Conservation (phyloP, 1,140 invertebrate genomes). For the Stegodyphus mimosarum region DNA sequence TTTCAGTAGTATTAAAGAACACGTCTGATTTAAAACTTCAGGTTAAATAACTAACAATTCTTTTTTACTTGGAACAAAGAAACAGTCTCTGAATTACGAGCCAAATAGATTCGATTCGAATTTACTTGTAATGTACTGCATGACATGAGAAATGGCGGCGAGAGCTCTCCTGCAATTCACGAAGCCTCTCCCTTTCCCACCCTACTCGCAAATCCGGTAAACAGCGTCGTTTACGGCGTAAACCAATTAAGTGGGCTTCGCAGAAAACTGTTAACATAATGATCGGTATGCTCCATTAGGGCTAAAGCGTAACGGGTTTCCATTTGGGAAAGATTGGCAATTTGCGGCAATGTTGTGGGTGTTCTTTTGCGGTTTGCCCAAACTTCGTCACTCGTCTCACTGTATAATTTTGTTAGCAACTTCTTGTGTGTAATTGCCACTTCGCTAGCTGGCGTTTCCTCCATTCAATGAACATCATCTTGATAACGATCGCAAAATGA, state of each 20-base stretch:
- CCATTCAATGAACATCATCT: conserved; percentile 2
- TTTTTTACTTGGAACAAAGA: no score
- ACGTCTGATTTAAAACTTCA: no score
- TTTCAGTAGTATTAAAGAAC: no score
- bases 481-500: conserved; percentile 6
- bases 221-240: conserved; percentile 14
- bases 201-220: conserved; percentile 5
- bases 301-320: background rate
- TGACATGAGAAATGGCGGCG: no score
- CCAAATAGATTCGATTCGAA: no score
- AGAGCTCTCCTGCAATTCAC: background rate
- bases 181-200: background rate
- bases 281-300: conserved; percentile 20
- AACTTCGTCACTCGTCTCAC: background rate
- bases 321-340: conserved; percentile 11
- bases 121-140: no score
- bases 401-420: conserved; percentile 12
- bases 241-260: conserved; percentile 22
- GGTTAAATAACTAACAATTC: no score
- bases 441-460: conserved; percentile 4
- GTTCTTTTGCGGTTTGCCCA: background rate
- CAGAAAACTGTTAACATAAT: conserved; percentile 33
- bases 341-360: background rate
- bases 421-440: conserved; percentile 18
- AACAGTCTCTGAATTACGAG: no score